Evolutionary conservation across 2,888 invertebrate genomes (phyloP).

Genomic region (Limnephilus marmoratus): DNA sequence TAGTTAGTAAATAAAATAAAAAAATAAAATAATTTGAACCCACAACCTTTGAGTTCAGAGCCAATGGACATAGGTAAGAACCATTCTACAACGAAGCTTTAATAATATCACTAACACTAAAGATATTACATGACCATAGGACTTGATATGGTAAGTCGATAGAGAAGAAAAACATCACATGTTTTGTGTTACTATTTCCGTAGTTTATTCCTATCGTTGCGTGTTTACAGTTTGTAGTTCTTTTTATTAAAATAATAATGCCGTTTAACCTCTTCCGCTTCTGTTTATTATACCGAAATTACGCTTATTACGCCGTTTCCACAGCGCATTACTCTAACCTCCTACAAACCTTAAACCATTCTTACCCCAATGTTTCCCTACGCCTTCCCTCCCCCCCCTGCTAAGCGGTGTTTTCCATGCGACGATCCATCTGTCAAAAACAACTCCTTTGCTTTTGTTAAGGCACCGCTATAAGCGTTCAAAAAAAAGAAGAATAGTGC

Average conservation of each 20-base stretch:
- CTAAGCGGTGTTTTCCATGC: neutral
- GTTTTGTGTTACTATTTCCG: neutral
- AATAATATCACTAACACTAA: neutral
- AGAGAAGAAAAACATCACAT: neutral
- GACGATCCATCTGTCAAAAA: neutral
- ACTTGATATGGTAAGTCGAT: neutral
- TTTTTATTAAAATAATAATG: slow-evolving; percentile 2
- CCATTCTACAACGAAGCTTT: neutral
- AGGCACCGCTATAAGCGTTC: neutral
- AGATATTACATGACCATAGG: neutral
- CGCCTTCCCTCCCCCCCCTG: neutral
- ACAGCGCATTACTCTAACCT: neutral
- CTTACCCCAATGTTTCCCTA: neutral
- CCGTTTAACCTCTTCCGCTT: neutral
- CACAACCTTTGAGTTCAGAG: neutral
- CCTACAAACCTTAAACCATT: neutral
- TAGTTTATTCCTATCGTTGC: neutral
- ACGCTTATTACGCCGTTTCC: neutral
- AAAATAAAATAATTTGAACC: neutral
- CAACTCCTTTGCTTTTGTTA: neutral
- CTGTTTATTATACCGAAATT: neutral
- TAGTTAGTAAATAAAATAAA: too few relatives aligned
- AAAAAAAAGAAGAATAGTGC: too few relatives aligned
- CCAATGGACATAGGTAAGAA: neutral
- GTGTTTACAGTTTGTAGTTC: neutral